Evolutionary conservation across 2,113 vertebrate genomes (phyloP).

Genomic region (Pseudopodoces humilis): DNA sequence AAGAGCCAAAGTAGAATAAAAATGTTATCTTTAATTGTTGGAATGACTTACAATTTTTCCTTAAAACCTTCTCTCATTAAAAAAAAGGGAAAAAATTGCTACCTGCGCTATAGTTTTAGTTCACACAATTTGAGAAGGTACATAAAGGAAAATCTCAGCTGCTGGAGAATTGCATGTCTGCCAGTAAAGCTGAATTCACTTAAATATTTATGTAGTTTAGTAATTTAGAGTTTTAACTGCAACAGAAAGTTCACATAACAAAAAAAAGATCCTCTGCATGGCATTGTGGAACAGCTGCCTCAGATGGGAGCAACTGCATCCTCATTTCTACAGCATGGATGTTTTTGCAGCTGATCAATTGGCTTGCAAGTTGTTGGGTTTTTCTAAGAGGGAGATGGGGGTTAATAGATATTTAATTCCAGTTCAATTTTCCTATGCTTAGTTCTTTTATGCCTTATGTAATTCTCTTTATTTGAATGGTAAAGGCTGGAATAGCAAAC

Average conservation of each 20-base stretch:
- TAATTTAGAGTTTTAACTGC: not conserved
- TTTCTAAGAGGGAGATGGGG: not conserved
- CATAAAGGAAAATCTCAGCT: not conserved
- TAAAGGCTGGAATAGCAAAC: not conserved
- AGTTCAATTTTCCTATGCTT: not conserved
- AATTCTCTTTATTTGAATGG: not conserved
- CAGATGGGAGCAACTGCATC: not conserved
- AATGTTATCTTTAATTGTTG: not conserved
- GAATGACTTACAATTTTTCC: not conserved
- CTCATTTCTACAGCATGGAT: not conserved
- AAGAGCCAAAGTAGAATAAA: not conserved
- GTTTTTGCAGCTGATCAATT: not conserved
- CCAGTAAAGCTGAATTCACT: not conserved
- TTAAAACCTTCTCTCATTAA: not conserved
- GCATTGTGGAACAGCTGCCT: not conserved
- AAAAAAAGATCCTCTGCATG: not conserved
- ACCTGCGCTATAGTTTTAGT: not conserved
- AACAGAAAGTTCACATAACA: not conserved
- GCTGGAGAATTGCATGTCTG: not conserved
- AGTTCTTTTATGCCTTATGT: not conserved
- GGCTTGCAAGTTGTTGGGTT: not conserved
- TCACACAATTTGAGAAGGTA: not conserved
- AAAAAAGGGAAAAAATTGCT: not conserved
- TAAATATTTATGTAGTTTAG: not conserved
- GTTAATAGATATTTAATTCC: not conserved